Conservation (phyloP, 2,888 invertebrate genomes). For the Eucera pruinosa region DNA sequence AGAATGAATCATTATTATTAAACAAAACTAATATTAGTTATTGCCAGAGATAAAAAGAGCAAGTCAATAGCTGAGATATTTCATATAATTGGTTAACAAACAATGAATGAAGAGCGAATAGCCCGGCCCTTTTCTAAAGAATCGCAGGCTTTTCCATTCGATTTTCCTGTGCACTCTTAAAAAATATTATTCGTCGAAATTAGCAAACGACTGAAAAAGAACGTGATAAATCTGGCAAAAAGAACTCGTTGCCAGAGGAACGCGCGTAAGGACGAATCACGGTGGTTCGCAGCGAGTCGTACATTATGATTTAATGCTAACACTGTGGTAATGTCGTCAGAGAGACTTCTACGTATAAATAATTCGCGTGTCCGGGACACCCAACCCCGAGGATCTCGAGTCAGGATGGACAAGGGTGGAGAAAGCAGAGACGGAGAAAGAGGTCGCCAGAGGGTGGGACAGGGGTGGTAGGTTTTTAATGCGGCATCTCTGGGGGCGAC, state of each 20-base stretch:
- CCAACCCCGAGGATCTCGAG: conserved; percentile 80
- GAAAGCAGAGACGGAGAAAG: conserved; percentile 58
- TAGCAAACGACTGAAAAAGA: conserved; percentile 11
- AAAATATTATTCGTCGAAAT: conserved; percentile 19
- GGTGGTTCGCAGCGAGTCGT: conserved; percentile 82
- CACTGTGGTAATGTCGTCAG: conserved; percentile 84
- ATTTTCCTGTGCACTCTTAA: background rate
- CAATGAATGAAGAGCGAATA: too few relatives aligned
- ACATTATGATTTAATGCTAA: conserved; percentile 85
- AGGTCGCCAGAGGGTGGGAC: conserved; percentile 53
- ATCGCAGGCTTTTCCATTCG: background rate
- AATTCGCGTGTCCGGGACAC: conserved; percentile 84
- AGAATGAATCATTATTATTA: too few relatives aligned
- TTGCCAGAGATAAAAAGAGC: too few relatives aligned
- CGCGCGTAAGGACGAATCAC: conserved; percentile 79
- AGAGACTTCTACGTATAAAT: conserved; percentile 84
- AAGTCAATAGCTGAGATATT: too few relatives aligned
- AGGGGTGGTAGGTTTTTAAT: conserved; percentile 81
- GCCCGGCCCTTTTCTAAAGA: too few relatives aligned
- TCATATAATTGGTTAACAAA: too few relatives aligned
- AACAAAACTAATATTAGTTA: too few relatives aligned
- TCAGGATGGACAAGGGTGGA: conserved; percentile 66
- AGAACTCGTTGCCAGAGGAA: conserved; percentile 70
- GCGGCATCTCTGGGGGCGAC: conserved; percentile 83
- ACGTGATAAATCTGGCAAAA: conserved; percentile 38